These are phyloP conservation scores for Phenganax subtilis DNA, from an alignment of 92 coral and sea anemone species.

Conservation along the genomic window DNA sequence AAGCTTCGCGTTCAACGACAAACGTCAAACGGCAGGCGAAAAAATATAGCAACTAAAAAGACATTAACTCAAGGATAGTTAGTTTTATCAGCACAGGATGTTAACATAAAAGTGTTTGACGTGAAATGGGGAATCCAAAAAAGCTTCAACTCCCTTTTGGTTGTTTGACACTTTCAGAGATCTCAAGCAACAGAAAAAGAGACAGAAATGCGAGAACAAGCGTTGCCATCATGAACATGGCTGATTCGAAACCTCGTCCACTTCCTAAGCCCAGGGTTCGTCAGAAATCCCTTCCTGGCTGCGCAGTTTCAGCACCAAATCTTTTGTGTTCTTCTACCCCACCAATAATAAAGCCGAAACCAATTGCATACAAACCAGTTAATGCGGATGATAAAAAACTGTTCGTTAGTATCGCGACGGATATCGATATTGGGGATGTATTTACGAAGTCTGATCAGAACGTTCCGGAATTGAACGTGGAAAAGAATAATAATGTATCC, in stretches of 20 bases:
- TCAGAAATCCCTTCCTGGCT: background rate
- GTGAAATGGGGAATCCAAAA: too few relatives aligned
- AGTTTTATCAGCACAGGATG: too few relatives aligned
- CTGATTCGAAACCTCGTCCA: conserved; percentile 27
- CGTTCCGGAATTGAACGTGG: background rate
- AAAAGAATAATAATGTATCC: conserved; percentile 17
- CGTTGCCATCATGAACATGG: conserved; percentile 24
- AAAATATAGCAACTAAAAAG: too few relatives aligned
- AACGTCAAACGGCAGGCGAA: too few relatives aligned
- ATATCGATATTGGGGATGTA: conserved; percentile 9
- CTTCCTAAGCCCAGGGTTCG: conserved; percentile 11
- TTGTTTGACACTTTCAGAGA: conserved; percentile 6
- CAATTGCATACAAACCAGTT: conserved; percentile 18
- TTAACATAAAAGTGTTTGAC: too few relatives aligned
- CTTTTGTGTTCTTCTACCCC: background rate
- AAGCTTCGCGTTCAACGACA: too few relatives aligned
- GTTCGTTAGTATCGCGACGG: conserved; percentile 7
- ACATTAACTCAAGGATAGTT: too few relatives aligned
- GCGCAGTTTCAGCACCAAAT: background rate
- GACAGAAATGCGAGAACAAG: background rate
- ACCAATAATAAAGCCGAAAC: conserved; percentile 18
- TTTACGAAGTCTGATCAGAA: background rate
- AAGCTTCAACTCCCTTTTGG: too few relatives aligned
- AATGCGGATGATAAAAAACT: background rate
- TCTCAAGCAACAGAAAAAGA: conserved; percentile 8